Evolutionary conservation across 2,888 invertebrate genomes (phyloP).

Genomic region (Tanaodytes sp.): DNA sequence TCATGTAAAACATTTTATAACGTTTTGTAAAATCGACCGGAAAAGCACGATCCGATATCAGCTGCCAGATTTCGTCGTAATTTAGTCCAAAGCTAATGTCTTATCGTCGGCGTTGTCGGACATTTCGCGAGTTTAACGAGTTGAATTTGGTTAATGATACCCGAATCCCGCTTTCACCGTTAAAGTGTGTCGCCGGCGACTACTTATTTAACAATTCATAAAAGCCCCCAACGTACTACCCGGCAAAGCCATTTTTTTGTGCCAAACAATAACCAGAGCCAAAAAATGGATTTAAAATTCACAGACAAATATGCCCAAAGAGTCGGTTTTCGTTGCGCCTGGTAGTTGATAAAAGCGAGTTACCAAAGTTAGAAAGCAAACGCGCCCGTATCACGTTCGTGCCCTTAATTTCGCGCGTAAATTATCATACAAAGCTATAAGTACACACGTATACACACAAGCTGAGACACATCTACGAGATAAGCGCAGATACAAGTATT

Average conservation of each 20-base stretch:
- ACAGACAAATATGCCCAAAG: not conserved
- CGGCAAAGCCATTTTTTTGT: not conserved
- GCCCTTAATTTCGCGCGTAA: constrained; percentile 38
- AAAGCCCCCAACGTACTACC: not conserved
- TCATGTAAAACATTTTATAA: no score
- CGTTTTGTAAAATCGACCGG: constrained; percentile 11
- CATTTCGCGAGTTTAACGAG: constrained; percentile 21
- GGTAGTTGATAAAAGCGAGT: constrained; percentile 14
- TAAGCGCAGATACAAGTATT: constrained; percentile 50
- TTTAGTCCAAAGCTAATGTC: constrained; percentile 19
- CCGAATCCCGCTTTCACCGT: constrained; percentile 11
- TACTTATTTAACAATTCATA: not conserved
- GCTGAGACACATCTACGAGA: constrained; percentile 34
- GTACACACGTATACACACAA: no score
- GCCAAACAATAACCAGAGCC: no score
- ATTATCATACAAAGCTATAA: constrained; percentile 49
- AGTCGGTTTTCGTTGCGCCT: not conserved
- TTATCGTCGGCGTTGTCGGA: constrained; percentile 26
- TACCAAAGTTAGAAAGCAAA: constrained; percentile 26
- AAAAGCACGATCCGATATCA: constrained; percentile 23
- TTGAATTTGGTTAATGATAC: constrained; percentile 19
- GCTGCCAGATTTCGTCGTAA: constrained; percentile 10
- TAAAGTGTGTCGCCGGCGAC: not conserved
- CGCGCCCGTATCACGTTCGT: constrained; percentile 22
- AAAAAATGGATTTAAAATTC: not conserved